These are phyloP conservation scores for Picus viridis DNA, from an alignment of 2,797 vertebrate genomes.

Conservation along the genomic window DNA sequence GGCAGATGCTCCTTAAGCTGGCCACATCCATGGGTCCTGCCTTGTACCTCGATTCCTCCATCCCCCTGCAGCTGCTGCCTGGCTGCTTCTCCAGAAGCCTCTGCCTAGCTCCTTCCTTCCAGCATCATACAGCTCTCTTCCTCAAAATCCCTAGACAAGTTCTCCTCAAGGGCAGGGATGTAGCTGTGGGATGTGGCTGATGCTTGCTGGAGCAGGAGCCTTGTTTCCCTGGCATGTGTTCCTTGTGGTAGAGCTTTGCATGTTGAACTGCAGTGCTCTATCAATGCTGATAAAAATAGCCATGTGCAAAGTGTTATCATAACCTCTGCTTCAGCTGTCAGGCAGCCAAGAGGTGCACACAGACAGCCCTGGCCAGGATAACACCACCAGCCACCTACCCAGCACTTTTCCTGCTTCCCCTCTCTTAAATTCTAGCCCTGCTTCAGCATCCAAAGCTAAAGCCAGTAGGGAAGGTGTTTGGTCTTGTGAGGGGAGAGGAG, in stretches of 20 bases:
- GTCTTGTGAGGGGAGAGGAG: not conserved
- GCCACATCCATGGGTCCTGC: not conserved
- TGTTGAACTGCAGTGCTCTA: not conserved
- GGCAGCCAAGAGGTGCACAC: not conserved
- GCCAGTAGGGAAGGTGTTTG: not conserved
- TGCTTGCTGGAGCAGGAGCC: not conserved
- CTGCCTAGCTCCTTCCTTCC: not conserved
- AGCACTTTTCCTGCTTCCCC: not conserved
- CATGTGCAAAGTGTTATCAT: slow-evolving; percentile 33
- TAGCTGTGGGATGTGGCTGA: not conserved
- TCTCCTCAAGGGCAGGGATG: not conserved
- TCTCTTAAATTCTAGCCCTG: not conserved
- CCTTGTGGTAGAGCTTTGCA: not conserved
- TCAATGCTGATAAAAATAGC: slow-evolving; percentile 48
- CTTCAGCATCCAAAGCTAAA: not conserved
- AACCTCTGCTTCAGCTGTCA: slow-evolving; percentile 44
- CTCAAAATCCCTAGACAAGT: not conserved
- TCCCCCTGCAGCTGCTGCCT: not conserved
- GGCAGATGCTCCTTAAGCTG: not conserved
- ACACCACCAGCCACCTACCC: not conserved
- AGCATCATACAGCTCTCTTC: not conserved
- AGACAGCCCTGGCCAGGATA: not conserved
- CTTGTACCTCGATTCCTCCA: not conserved
- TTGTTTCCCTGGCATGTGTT: not conserved
- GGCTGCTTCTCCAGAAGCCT: not conserved